Base-by-base conservation (phyloP, 1,140 invertebrate species). In the Mylabris phalerata region DNA sequence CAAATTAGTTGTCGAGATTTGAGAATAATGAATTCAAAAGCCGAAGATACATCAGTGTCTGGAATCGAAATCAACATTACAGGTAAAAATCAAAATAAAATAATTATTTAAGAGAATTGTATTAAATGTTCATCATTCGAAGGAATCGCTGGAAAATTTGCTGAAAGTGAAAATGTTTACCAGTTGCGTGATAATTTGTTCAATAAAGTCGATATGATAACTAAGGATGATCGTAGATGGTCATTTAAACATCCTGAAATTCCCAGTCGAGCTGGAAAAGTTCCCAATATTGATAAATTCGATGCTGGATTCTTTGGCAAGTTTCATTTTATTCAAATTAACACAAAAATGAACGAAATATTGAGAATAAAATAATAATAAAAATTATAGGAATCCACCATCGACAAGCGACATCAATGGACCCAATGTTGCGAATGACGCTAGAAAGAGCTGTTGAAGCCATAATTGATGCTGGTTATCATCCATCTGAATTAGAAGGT, bases 381-480 rank as follows among this genome's bases (percentile, higher is more conserved):
- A 88, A 19, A 19, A 19, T 19, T 1, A 19, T 2, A 19, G 19
- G 19, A 2, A 19, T 92, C 1, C 86, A 88, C 62, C 86, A 81
- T 64, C 89, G 90, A 61, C 88, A 93, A 71, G 89, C 19, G 19
- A 19, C 19, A 19, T 81, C 80, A 4, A 90, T 94, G 88, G 92
- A 95, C 66, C 92, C 92, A 0, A 91, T 93, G 84, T 82, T 89
- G 61, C 79, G 92, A 55, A 81, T 93, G 58, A 72, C 94, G 7
- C 70, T 95, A 24, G 93, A 95, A 72, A 84, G 87, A 46, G 78
- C 89, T 0, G 89, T 89, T 67, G 93, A 95, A 77, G 88, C 90
- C 2, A 82, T 95, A 10, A 75, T 93, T 55, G 93, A 95, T 80
- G 86, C 92, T 60, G 92, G 92, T 79, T 50, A 78, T 25, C 75